Evolutionary conservation across 2,113 vertebrate genomes (phyloP).

Genomic region (Cephalopholis sonnerati): DNA sequence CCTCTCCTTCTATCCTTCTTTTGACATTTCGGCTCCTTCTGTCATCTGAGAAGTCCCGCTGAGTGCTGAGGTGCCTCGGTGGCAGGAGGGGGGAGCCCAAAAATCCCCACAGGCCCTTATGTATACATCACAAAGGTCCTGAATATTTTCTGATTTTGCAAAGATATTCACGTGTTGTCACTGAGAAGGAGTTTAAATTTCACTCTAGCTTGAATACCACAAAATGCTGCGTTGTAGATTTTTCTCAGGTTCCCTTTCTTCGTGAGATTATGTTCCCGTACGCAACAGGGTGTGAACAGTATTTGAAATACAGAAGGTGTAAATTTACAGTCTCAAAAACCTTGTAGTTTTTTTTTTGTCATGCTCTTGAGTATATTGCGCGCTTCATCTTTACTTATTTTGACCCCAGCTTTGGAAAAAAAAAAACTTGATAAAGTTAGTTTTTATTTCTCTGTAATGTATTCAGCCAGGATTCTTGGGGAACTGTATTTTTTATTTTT

Average conservation of each 20-base stretch:
- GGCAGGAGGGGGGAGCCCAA: constrained; percentile 28
- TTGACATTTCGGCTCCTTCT: constrained; percentile 78
- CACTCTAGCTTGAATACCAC: constrained; percentile 1
- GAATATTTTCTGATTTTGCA: constrained; percentile 60
- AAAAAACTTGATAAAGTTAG: constrained; percentile 73
- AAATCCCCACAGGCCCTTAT: constrained; percentile 53
- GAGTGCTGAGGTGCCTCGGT: constrained; percentile 71
- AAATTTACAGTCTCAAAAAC: constrained; percentile 31
- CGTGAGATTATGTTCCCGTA: background rate
- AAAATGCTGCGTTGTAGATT: constrained; percentile 37
- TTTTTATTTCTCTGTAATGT: constrained; percentile 79
- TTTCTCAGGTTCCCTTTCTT: constrained; percentile 26
- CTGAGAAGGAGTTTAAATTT: constrained; percentile 15
- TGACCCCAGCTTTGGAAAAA: constrained; percentile 62
- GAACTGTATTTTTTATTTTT: constrained; percentile 62
- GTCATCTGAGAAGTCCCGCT: constrained; percentile 75
- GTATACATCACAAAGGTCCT: constrained; percentile 63
- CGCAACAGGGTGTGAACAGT: constrained; percentile 15
- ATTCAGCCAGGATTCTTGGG: constrained; percentile 80
- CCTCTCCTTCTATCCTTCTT: constrained; percentile 72
- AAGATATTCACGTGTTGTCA: constrained; percentile 31
- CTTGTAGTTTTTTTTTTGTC: constrained; percentile 3
- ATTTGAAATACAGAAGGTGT: constrained; percentile 31
- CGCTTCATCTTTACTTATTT: constrained; percentile 65
- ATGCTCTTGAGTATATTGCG: constrained; percentile 4